These are phyloP conservation scores for Tringa solitaria DNA, from an alignment of 2,113 vertebrate species.

Conservation along the genomic window DNA sequence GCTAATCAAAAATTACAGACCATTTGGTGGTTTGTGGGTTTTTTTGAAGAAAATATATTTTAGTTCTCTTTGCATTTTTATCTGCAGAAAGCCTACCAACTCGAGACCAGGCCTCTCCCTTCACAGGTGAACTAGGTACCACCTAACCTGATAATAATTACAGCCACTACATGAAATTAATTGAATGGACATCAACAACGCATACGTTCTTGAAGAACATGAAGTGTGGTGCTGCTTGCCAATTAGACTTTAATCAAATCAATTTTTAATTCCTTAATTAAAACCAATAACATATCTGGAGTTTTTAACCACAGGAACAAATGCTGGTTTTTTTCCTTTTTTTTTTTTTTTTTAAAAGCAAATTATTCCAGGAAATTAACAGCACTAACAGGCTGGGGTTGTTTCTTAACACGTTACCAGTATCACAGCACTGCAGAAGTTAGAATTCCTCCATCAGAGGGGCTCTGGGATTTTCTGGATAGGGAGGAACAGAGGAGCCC, in stretches of 20 bases:
- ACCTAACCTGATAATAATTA: constrained; percentile 41
- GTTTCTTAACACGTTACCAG: rapidly evolving
- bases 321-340: not conserved
- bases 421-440: not conserved
- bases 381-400: not conserved
- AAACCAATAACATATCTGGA: constrained; percentile 30
- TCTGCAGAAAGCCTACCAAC: constrained; percentile 78
- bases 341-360: not conserved
- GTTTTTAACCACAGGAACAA: constrained; percentile 61
- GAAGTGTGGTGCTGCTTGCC: not conserved
- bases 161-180: constrained; percentile 39
- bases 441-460: not conserved
- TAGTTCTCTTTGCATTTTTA: constrained; percentile 75
- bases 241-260: constrained; percentile 43
- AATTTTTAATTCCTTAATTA: constrained; percentile 33
- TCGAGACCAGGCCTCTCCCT: constrained; percentile 73
- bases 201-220: not conserved
- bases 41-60: not conserved
- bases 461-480: not conserved
- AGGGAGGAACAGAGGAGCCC: not conserved
- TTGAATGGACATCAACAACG: constrained; percentile 26
- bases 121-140: constrained; percentile 81
- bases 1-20: not conserved
- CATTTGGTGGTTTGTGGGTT: not conserved
- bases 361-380: not conserved